phyloP scores from a whole-genome alignment of 1,140 invertebrate genomes.

The Portunus trituberculatus region DNA sequence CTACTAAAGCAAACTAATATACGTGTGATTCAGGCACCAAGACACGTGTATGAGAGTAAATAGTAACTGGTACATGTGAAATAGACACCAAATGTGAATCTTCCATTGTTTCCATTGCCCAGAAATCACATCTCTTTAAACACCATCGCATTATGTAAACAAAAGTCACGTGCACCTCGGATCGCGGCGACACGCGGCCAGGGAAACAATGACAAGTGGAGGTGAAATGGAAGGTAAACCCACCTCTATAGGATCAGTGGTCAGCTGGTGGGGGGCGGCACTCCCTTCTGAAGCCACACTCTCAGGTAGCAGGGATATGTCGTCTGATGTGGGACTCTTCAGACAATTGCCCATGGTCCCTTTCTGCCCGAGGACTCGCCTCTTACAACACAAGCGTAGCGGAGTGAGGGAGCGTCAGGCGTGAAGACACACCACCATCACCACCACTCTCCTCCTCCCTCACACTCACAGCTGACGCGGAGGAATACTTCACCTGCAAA shows the following conservation, averaged over 20 bases:
- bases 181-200: background rate
- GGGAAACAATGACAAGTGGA: background rate
- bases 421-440: background rate
- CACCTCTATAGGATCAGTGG: background rate
- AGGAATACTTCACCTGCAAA: background rate
- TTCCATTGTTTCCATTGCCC: no score
- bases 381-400: no score
- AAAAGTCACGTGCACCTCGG: background rate
- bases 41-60: no score
- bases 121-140: background rate
- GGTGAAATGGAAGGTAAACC: background rate
- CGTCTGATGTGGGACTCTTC: conserved; percentile 14
- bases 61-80: no score
- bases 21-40: no score
- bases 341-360: conserved; percentile 15
- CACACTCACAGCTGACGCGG: conserved; percentile 37
- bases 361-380: background rate
- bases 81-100: no score
- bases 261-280: background rate
- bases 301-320: conserved; percentile 16
- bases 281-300: background rate
- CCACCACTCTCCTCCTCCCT: background rate
- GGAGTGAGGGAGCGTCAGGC: background rate
- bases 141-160: background rate
- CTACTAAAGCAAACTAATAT: no score